Evolutionary conservation across 2,888 invertebrate genomes (phyloP).

Genomic region (Ichneumon xanthorius): DNA sequence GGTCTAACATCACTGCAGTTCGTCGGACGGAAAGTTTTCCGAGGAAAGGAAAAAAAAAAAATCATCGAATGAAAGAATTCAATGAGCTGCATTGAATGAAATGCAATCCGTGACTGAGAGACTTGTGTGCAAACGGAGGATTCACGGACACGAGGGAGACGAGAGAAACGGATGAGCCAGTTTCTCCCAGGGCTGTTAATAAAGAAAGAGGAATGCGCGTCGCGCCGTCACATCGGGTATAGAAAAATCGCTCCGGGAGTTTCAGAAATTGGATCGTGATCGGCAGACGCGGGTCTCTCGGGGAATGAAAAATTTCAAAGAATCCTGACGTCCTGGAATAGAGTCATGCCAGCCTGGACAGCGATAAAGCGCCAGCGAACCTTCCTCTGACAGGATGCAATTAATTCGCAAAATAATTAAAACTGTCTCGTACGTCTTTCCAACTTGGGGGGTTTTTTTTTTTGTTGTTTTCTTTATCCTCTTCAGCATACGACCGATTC

Average conservation of each 20-base stretch:
- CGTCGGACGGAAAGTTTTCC: background rate
- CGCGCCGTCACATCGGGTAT: too few relatives aligned
- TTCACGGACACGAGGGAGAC: background rate
- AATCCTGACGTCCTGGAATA: too few relatives aligned
- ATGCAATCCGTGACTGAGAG: background rate
- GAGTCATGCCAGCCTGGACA: background rate
- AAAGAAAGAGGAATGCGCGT: background rate
- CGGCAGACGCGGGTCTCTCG: too few relatives aligned
- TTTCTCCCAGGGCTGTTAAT: background rate
- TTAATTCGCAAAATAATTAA: constrained; percentile 13
- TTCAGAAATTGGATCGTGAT: too few relatives aligned
- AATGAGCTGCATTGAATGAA: background rate
- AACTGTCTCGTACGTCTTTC: constrained; percentile 1
- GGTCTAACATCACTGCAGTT: constrained; percentile 34
- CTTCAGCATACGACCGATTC: background rate
- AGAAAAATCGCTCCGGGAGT: too few relatives aligned
- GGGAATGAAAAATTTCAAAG: too few relatives aligned
- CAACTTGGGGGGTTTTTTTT: background rate
- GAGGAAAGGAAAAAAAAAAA: too few relatives aligned
- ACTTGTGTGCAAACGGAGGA: background rate
- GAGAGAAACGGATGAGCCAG: background rate
- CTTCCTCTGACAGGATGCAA: background rate
- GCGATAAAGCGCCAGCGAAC: background rate
- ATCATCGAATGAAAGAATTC: background rate
- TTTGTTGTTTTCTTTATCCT: background rate